A percentile compares a stretch with the other conserved stretches of the same genome.
phyloP scores from a whole-genome alignment of 2,888 invertebrate species.

The Hypomecis atomaria region DNA sequence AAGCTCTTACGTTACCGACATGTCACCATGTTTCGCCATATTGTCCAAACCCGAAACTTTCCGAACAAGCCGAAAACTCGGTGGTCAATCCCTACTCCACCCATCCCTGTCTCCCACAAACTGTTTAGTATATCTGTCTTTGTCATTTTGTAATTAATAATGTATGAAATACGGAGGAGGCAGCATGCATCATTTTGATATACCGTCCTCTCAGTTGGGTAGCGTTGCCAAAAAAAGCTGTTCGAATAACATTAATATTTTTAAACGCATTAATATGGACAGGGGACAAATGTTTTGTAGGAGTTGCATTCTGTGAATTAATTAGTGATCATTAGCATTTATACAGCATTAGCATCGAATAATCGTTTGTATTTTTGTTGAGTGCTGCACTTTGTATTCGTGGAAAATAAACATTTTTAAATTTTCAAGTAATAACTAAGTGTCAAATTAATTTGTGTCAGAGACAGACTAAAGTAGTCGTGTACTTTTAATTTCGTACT shows the following conservation, averaged over 20 bases:
- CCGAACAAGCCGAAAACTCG: constrained; percentile 43
- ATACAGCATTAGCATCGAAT: constrained; percentile 46
- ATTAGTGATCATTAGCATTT: constrained; percentile 51
- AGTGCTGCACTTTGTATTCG: constrained; percentile 11
- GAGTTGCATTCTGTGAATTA: constrained; percentile 48
- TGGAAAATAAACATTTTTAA: background rate
- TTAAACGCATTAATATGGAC: constrained; percentile 44
- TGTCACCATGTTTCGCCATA: constrained; percentile 49
- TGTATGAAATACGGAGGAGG: constrained; percentile 72
- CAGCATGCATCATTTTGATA: constrained; percentile 72
- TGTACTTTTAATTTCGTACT: background rate
- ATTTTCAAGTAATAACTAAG: constrained; percentile 4
- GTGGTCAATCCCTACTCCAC: constrained; percentile 52
- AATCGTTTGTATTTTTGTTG: constrained; percentile 46
- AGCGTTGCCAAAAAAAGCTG: constrained; percentile 63
- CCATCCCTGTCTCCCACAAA: constrained; percentile 44
- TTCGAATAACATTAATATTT: constrained; percentile 48
- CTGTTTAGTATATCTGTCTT: constrained; percentile 46
- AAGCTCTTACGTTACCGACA: constrained; percentile 37
- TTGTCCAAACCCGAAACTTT: constrained; percentile 51
- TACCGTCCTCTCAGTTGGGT: constrained; percentile 57
- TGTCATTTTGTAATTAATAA: constrained; percentile 73
- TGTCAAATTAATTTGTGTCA: background rate
- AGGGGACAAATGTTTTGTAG: constrained; percentile 51
- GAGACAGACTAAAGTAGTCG: constrained; percentile 1